Percentiles rank a stretch among this genome's conserved stretches.
These are phyloP conservation scores for Drosophila leontia DNA, from an alignment of 1,140 invertebrate genomes.

Conservation along the genomic window DNA sequence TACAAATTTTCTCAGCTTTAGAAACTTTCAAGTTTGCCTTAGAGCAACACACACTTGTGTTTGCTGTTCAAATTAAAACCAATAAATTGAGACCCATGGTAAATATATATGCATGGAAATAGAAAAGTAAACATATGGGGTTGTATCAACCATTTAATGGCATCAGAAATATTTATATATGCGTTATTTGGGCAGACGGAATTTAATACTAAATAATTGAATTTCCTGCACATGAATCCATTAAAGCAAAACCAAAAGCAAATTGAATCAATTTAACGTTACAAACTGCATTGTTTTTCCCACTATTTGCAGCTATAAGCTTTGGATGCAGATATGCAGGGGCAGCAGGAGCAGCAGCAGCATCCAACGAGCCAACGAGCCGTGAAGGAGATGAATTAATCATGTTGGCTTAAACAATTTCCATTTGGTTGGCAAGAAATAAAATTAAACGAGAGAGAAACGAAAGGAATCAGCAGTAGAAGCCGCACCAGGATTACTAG, in stretches of 20 bases:
- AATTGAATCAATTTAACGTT: constrained; percentile 43
- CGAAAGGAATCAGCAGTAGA: not conserved
- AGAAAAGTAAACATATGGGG: constrained; percentile 25
- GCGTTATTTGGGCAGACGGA: constrained; percentile 4
- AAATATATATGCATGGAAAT: not conserved
- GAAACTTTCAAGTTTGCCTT: constrained; percentile 2
- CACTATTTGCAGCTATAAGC: constrained; percentile 43
- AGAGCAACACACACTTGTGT: constrained; percentile 7
- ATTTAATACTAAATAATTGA: constrained; percentile 21
- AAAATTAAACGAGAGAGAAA: constrained; percentile 16
- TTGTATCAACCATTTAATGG: constrained; percentile 16
- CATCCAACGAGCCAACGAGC: constrained; percentile 51
- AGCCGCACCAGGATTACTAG: not conserved
- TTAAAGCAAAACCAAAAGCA: constrained; percentile 31
- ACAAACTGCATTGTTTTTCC: constrained; percentile 21
- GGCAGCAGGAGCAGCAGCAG: not conserved
- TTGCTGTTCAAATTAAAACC: constrained; percentile 4
- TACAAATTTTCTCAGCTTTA: not conserved
- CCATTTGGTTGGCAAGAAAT: constrained; percentile 25
- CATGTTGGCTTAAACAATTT: constrained; percentile 63
- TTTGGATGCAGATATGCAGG: constrained; percentile 35
- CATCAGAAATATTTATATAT: constrained; percentile 22
- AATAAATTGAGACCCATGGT: constrained; percentile 17
- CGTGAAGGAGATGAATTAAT: constrained; percentile 66
- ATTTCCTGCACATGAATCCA: constrained; percentile 13